Percentiles rank a stretch among this genome's conserved stretches.
phyloP scores from a whole-genome alignment of 2,113 vertebrate genomes.

The Laticauda colubrina region DNA sequence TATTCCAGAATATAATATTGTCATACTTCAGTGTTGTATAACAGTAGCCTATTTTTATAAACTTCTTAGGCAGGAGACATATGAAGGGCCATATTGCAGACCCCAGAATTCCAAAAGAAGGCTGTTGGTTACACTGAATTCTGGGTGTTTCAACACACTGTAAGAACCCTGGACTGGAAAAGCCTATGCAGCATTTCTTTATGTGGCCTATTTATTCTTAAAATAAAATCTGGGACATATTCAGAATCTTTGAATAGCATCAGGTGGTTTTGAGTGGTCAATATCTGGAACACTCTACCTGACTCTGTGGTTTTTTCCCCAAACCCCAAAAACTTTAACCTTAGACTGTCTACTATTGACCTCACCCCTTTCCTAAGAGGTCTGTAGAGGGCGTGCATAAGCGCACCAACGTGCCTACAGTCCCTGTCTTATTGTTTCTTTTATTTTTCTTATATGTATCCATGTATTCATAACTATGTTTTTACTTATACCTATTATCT shows the following conservation, averaged over 20 bases:
- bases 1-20: not conserved
- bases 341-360: too few species aligned
- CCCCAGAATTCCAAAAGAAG: not conserved
- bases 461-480: too few species aligned
- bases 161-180: not conserved
- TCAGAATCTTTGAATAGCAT: not conserved
- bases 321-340: too few species aligned
- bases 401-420: too few species aligned
- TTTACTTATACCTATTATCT: too few species aligned
- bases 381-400: too few species aligned
- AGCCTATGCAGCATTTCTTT: not conserved
- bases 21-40: not conserved
- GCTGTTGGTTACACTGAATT: not conserved
- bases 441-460: too few species aligned
- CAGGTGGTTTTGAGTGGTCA: too few species aligned
- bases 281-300: too few species aligned
- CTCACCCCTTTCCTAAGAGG: too few species aligned
- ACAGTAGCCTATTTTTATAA: not conserved
- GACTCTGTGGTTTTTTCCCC: too few species aligned
- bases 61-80: not conserved
- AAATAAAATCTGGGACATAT: not conserved
- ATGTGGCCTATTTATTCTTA: not conserved
- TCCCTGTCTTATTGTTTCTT: too few species aligned
- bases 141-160: not conserved
- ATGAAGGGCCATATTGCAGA: not conserved